A percentile compares a stretch with the other conserved stretches of the same genome.
These are phyloP conservation scores for Pseudopleuronectes americanus DNA, from an alignment of 2,797 vertebrate genomes.

Conservation along the genomic window DNA sequence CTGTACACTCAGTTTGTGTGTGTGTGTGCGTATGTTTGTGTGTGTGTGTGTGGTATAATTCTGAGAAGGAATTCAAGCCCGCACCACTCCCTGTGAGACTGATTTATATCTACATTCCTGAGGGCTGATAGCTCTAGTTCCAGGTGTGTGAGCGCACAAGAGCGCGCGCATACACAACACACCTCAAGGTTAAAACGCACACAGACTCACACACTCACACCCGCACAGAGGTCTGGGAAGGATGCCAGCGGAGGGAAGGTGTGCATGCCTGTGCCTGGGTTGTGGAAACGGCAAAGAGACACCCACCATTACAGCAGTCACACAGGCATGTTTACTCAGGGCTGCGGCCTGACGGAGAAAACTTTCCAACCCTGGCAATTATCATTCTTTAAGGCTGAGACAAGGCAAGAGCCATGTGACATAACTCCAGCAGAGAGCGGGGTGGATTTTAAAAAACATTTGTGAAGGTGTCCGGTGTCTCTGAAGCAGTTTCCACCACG, in stretches of 20 bases:
- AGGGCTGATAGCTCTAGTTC: conserved; percentile 75
- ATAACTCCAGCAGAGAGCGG: conserved; percentile 67
- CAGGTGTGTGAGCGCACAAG: conserved; percentile 77
- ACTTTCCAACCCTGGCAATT: conserved; percentile 82
- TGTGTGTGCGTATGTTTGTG: conserved; percentile 30
- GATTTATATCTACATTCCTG: conserved; percentile 84
- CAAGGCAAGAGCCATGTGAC: conserved; percentile 73
- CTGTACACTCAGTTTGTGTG: conserved; percentile 31
- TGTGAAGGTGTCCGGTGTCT: conserved; percentile 54
- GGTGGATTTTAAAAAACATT: conserved; percentile 52
- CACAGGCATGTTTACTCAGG: conserved; percentile 85
- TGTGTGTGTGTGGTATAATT: conserved; percentile 51
- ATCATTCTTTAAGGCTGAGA: conserved; percentile 84
- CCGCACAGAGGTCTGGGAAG: conserved; percentile 61
- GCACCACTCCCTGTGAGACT: conserved; percentile 80
- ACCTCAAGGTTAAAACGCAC: conserved; percentile 26
- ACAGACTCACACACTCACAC: conserved; percentile 10
- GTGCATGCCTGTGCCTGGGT: conserved; percentile 79
- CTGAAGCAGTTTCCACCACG: conserved; percentile 26
- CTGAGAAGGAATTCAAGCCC: conserved; percentile 71
- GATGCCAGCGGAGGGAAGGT: conserved; percentile 75
- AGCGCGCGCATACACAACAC: conserved; percentile 43
- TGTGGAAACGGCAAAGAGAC: conserved; percentile 79
- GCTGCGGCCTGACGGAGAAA: conserved; percentile 80
- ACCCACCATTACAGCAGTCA: conserved; percentile 83